Base-by-base conservation (phyloP, 1,140 invertebrate genomes). In the Tribolium castaneum region DNA sequence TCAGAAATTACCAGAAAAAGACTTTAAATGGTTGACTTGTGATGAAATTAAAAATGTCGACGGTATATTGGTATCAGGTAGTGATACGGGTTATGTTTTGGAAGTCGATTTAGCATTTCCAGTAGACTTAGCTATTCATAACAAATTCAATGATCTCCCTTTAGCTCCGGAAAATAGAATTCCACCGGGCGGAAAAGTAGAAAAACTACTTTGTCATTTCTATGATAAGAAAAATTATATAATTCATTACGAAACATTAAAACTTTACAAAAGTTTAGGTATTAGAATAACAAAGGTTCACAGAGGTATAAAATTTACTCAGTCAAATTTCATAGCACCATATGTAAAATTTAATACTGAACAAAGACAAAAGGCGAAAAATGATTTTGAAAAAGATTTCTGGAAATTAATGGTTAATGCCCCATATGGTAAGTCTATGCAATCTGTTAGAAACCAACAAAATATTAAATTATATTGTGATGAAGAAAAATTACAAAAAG, bases 131-230 rank as follows among this genome's bases (percentile, higher is more conserved):
- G 22, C 50, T 62, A 34, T 76, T 62, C 74, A 62, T 54, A 45
- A 19, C 16, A 19, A 19, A 19, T 19, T 19, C 16, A 19, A 19
- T 19, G 16, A 19, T 19, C 16, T 19, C 16, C 16, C 16, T 19
- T 19, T 19, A 19, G 16, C 59, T 50, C 75, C 35, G 59, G 39
- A 76, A 62, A 76, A 76, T 70, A 30, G 49, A 76, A 76, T 70
- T 76, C 39, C 59, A 50, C 39, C 56, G 59, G 59, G 39, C 22
- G 59, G 14, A 70, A 76, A 76, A 76, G 22, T 70, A 70, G 75
- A 76, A 70, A 76, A 70, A 70, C 39, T 75, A 25, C 72, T 75
- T 75, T 75, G 72, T 75, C 72, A 51, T 75, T 70, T 70, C 75
- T 76, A 70, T 76, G 49, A 49, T 49, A 49, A 49, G 7, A 49